Evolutionary conservation across 2,113 vertebrate genomes (phyloP), one percentile per base, ranked within the genome.

Genomic region (Artemisiospiza belli): DNA sequence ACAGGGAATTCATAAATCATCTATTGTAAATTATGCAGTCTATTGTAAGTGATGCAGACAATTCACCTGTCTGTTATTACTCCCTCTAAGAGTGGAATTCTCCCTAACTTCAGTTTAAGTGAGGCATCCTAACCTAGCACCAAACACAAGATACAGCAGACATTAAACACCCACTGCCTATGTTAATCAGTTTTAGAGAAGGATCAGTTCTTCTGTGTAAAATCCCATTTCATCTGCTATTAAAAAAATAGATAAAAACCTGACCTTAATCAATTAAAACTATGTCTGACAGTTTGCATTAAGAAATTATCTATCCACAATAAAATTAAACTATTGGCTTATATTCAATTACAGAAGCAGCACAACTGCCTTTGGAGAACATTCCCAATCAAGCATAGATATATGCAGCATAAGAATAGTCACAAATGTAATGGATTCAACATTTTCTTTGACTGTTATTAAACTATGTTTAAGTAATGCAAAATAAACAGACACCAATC

Each of bases 1-100:
- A 68, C 28, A 77, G 0, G 4, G 43, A 72, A 87, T 47, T 47
- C 4, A 2, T 55, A 90, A 77, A 54, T 31, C 0, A 0, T 5
- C 25, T 57, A 35, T 59, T 72, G 49, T 37, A 61, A 81, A 55
- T 59, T 6, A 49, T 6, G n/a, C 20, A 20, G 18, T 5, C 24
- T 59, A 37, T 58, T 74, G 52, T 31, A 59, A 81, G 52, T 61
- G 4, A 51, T 4, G 30, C 19, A 59, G 14, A 24, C n/a, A 35
- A 35, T 59, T 59, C 59, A 79, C 37, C 59, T 83, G 7, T 39
- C 30, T 51, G 43, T 39, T 72, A 69, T 37, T 80, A 76, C 5
- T 58, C 11, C 23, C 9, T 73, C 41, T 47, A 57, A 62, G 66
- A 31, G 23, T 28, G 19, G 10, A 86, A 54, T 3, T 79, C 25